Evolutionary conservation across 2,797 vertebrate species (phyloP).

Genomic region (Hoplostethus atlanticus): DNA sequence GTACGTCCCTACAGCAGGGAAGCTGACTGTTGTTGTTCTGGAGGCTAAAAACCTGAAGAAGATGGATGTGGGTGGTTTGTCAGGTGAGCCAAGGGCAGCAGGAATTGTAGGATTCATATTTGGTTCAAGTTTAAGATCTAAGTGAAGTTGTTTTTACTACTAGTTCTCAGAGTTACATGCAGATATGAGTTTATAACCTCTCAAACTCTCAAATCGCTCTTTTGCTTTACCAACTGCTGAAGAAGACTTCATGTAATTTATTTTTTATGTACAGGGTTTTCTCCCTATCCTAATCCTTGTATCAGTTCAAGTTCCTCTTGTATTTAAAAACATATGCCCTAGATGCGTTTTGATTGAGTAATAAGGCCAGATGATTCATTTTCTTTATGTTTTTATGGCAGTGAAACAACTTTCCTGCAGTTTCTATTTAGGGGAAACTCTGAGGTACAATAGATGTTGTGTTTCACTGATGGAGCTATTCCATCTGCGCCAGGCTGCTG

Average conservation of each 20-base stretch:
- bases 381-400: constrained; percentile 3
- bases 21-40: constrained; percentile 95
- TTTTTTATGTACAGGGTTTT: no score
- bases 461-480: constrained; percentile 58
- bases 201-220: no score
- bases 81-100: constrained; percentile 82
- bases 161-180: no score
- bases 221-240: no score
- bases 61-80: constrained; percentile 98
- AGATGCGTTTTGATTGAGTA: not conserved
- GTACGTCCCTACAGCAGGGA: constrained; percentile 96
- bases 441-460: constrained; percentile 42
- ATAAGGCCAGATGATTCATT: constrained; percentile 7
- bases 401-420: constrained; percentile 45
- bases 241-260: no score
- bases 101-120: not conserved
- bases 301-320: no score
- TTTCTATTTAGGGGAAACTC: constrained; percentile 40
- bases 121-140: not conserved
- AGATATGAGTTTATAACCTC: no score
- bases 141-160: not conserved
- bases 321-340: no score
- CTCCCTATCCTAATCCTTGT: no score
- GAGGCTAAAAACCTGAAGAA: constrained; percentile 99
- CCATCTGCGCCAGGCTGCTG: constrained; percentile 39